Conservation (phyloP, 2,797 vertebrate species). For the Bothrops alternatus region DNA sequence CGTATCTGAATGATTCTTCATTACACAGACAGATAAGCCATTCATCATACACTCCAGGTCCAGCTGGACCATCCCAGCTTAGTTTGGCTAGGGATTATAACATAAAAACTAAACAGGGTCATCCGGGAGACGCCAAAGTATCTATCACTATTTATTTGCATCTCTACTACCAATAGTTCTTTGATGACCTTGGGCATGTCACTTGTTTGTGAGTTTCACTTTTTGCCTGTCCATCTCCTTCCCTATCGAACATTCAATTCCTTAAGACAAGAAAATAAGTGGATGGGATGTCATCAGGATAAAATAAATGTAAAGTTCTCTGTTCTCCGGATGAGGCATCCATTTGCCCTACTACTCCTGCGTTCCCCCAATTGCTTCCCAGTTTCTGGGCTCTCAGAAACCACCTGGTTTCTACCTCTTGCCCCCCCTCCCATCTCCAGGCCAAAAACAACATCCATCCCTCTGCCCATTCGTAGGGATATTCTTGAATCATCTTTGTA, state of each 20-base stretch:
- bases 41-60: neutral
- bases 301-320: neutral
- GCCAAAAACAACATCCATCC: neutral
- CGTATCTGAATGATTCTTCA: neutral
- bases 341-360: neutral
- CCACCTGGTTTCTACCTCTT: neutral
- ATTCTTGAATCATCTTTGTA: slow-evolving; percentile 11
- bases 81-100: neutral
- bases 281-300: neutral
- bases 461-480: neutral
- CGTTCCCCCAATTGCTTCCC: neutral
- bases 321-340: neutral
- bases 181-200: slow-evolving; percentile 32
- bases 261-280: neutral
- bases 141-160: neutral
- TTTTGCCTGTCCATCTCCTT: neutral
- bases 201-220: neutral
- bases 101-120: neutral
- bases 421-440: neutral
- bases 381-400: neutral
- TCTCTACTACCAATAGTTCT: slow-evolving; percentile 1
- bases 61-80: neutral
- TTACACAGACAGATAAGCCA: neutral
- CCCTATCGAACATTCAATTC: neutral
- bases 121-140: neutral